phyloP scores from a whole-genome alignment of 1,140 invertebrate genomes.

The Temnothorax longispinosus region DNA sequence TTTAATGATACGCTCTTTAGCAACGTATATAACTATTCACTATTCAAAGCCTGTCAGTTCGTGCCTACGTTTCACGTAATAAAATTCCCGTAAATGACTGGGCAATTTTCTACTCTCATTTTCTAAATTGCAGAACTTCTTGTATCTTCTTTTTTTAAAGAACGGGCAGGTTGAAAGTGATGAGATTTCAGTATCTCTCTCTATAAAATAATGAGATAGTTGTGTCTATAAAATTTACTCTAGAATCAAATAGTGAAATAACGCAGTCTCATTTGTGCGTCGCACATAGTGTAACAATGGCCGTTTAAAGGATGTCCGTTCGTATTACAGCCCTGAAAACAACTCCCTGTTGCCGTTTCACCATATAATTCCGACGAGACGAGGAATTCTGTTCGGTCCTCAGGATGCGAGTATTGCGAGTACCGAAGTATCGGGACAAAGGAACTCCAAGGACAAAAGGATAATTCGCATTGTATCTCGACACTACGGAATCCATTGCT shows the following conservation, averaged over 20 bases:
- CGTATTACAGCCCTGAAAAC: slow-evolving; percentile 68
- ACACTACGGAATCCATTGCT: slow-evolving; percentile 57
- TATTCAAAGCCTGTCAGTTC: slow-evolving; percentile 1
- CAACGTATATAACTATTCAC: neutral
- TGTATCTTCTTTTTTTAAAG: neutral
- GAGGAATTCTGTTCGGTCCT: slow-evolving; percentile 66
- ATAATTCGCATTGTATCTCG: slow-evolving; percentile 67
- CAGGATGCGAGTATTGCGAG: slow-evolving; percentile 57
- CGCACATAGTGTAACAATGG: slow-evolving; percentile 17
- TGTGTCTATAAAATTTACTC: neutral
- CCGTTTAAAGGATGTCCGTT: slow-evolving; percentile 40
- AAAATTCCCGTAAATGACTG: neutral
- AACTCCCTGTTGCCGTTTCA: slow-evolving; percentile 59
- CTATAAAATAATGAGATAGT: neutral
- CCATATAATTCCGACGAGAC: slow-evolving; percentile 67
- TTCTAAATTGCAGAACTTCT: neutral
- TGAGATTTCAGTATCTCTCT: neutral
- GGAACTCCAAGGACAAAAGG: slow-evolving; percentile 70
- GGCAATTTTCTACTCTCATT: neutral
- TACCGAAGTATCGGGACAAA: slow-evolving; percentile 66
- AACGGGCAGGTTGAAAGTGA: neutral
- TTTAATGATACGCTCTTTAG: slow-evolving; percentile 1
- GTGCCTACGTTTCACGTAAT: neutral
- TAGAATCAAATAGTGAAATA: slow-evolving; percentile 6
- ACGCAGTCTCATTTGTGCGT: neutral